phyloP scores from a whole-genome alignment of 2,797 vertebrate species.

The Cottoperca gobio region DNA sequence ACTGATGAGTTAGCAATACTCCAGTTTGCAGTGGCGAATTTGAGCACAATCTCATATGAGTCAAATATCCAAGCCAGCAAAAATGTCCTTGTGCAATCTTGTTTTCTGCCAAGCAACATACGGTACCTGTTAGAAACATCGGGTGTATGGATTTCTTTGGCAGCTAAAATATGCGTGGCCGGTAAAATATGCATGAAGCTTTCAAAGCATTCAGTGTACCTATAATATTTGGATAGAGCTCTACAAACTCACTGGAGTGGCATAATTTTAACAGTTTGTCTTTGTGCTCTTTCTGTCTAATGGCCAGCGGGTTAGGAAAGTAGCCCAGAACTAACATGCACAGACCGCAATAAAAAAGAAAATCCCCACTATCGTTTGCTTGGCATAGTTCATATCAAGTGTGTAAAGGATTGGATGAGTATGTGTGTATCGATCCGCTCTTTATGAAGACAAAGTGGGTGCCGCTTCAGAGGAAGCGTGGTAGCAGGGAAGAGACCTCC shows the following conservation, averaged over 20 bases:
- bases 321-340: constrained; percentile 24
- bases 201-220: constrained; percentile 31
- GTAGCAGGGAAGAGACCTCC: constrained; percentile 72
- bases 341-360: constrained; percentile 43
- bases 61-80: constrained; percentile 51
- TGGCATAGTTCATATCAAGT: constrained; percentile 67
- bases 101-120: constrained; percentile 55
- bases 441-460: constrained; percentile 83
- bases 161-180: constrained; percentile 33
- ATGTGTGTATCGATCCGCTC: constrained; percentile 79
- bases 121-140: constrained; percentile 41
- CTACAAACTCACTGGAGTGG: not conserved
- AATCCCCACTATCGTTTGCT: constrained; percentile 49
- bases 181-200: constrained; percentile 44
- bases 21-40: constrained; percentile 35
- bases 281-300: constrained; percentile 30
- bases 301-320: constrained; percentile 13
- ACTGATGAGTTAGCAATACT: constrained; percentile 60
- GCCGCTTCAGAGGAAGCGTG: constrained; percentile 65
- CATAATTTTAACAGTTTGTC: constrained; percentile 20
- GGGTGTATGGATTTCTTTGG: constrained; percentile 41
- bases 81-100: constrained; percentile 47
- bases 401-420: constrained; percentile 44
- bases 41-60: constrained; percentile 43
- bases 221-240: constrained; percentile 37